Base-by-base conservation (phyloP, 2,888 invertebrate genomes). In the Chloromyia formosa region DNA sequence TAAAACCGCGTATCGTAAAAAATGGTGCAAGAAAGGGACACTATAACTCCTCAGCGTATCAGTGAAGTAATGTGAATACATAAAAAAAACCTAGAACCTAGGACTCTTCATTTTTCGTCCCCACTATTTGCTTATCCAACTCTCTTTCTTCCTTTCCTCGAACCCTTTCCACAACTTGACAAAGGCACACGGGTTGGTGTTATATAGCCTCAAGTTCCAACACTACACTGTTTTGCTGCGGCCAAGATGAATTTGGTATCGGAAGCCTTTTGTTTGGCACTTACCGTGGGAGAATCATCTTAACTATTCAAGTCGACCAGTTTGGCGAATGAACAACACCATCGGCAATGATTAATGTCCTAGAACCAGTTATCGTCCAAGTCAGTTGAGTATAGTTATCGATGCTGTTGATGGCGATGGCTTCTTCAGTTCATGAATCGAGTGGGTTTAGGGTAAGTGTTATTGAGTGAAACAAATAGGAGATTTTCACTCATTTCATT, bases 251-350 rank as follows among this genome's bases (percentile, higher is more conserved):
- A 58, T 71, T 56, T 58, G 18, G 71, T 35, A 71, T 71, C 71
- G 71, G 71, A 71, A 71, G 71, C 71, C 71, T 71, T 71, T 71
- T 71, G 71, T 71, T 71, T 71, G 71, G 71, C 71, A 71, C 71
- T 71, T 71, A 71, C 71, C 71, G 71, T 71, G 71, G 71, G 71
- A 71, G 71, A 71, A 71, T 71, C 71, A 56, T 71, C 56, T 35
- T 56, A 69, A 58, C 56, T 71, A 56, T 69, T 71, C 58, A 71
- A 56, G 42, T 58, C 27, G 71, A 42, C 42, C 71, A 71, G 71
- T 71, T 71, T 56, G 35, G 56, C 35, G 56, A 56, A 56, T 40
- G 20, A 71, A 40, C 56, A 27, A 71, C 71, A 20, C 42, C 58
- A 56, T 56, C 35, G 40, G 71, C 71, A 56, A 56, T 71, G 71